A percentile compares a stretch with the other conserved stretches of the same genome.
Conservation (phyloP, 2,113 vertebrate genomes). For the Atlantisia rogersi region DNA sequence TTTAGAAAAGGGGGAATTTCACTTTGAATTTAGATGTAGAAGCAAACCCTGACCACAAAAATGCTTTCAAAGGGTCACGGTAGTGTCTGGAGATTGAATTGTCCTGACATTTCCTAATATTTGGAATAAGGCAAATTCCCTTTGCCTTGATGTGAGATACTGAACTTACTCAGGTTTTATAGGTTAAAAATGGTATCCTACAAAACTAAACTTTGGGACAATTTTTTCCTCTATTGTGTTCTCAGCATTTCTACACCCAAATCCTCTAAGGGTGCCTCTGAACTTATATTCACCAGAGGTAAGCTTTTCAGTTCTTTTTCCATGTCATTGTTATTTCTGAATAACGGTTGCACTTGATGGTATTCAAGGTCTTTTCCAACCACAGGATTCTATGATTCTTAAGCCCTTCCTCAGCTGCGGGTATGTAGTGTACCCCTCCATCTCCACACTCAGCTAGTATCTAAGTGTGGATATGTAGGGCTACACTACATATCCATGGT, state of each 20-base stretch:
- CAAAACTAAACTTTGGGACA: neutral
- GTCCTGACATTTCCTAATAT: neutral
- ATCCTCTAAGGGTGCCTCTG: neutral
- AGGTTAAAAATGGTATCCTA: neutral
- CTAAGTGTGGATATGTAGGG: too few species aligned
- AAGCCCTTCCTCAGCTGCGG: neutral
- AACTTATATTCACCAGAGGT: neutral
- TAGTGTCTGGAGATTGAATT: neutral
- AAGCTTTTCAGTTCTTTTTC: neutral
- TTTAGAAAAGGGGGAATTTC: neutral
- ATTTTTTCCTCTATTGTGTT: neutral
- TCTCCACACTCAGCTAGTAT: too few species aligned
- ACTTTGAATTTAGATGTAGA: constrained; percentile 22
- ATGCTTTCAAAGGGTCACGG: constrained; percentile 30
- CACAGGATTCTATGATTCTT: neutral
- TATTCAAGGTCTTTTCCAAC: too few species aligned
- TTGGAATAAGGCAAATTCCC: neutral
- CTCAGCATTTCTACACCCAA: neutral
- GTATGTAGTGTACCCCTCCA: too few species aligned
- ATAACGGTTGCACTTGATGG: too few species aligned
- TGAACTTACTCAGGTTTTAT: neutral
- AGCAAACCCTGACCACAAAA: constrained; percentile 33
- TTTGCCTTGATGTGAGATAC: neutral
- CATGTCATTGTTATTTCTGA: neutral
- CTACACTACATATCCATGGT: too few species aligned